Percentiles rank a stretch among this genome's conserved stretches.
Evolutionary conservation across 30 jellyfish, hydroid and myxozoan species (phyloP).

Genomic region (Hydra vulgaris): DNA sequence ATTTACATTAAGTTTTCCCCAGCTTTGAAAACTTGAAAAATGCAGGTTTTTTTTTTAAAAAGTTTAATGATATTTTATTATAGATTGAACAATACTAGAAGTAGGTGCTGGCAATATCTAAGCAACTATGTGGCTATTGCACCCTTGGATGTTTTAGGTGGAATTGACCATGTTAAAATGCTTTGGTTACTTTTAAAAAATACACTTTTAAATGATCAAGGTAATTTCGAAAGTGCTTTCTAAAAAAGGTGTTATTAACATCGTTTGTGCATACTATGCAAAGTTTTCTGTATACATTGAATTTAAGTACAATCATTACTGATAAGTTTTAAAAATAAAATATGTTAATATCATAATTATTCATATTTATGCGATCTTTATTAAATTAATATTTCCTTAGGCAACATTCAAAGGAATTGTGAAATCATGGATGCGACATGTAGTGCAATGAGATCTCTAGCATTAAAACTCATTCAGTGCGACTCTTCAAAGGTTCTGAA

Average conservation of each 20-base stretch:
- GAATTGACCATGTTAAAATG: conserved; percentile 1
- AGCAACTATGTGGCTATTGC: conserved; percentile 14
- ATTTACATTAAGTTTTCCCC: not conserved
- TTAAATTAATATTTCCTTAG: too few species aligned
- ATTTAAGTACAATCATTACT: not conserved
- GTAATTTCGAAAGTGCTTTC: too few species aligned
- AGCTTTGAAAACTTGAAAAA: too few species aligned
- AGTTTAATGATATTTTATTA: not conserved
- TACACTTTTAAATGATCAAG: not conserved
- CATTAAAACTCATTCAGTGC: not conserved
- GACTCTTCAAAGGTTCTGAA: not conserved
- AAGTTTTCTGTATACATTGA: too few species aligned
- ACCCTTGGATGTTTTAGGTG: not conserved
- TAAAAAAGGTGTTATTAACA: too few species aligned
- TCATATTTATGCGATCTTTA: too few species aligned
- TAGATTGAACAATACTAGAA: not conserved
- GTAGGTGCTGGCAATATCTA: conserved; percentile 25
- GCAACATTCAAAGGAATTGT: not conserved
- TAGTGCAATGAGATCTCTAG: conserved; percentile 24
- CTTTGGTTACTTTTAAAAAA: conserved; percentile 8
- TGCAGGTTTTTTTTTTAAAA: not conserved
- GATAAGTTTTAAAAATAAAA: too few species aligned
- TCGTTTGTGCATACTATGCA: too few species aligned
- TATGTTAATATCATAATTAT: too few species aligned
- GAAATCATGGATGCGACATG: conserved; percentile 14